Evolutionary conservation across 2,113 vertebrate genomes (phyloP), one percentile per base, ranked within the genome.

Genomic region (Barbus barbus): DNA sequence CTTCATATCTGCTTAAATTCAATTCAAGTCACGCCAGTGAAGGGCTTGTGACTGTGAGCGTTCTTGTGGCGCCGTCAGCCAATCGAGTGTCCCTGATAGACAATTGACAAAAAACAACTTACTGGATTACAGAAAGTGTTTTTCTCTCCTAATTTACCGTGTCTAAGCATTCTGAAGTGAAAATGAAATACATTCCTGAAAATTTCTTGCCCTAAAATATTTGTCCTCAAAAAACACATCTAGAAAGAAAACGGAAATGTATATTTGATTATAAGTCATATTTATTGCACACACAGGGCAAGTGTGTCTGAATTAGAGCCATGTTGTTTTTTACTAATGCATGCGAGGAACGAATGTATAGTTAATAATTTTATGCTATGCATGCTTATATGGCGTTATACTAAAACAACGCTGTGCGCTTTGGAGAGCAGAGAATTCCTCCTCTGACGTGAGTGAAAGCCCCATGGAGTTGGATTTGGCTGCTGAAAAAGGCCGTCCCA

Each of bases 401-500:
- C 63, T 31, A 67, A 33, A 72, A 38, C 14, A 72, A 2, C 20
- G n/a, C 12, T 73, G 61, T 36, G 14, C 0, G 28, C 61, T 44
- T 33, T 1, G 26, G 28, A 60, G 48, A 51, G 48, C 48, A 51
- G 48, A 51, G 20, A 20, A 44, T 65, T 65, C 28, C 61, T 65
- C 28, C 14, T 8, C 28, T 41, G 61, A 81, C 9, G 36, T 2
- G 69, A 60, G 5, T 28, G 48, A 83, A 83, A 41, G 31, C 65
- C 60, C 28, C 18, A 16, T 56, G 81, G 20, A 78, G 9, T 44
- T 3, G 16, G 33, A 81, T 82, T 82, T 83, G 74, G 74, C 48
- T 60, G 51, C 2, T 12, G 31, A 65, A 73, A 38, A 84, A 71
- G 78, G 84, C 58, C 76, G 60, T 73, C 82, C 33, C 65, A 51